Conservation (phyloP, 2,888 invertebrate genomes). For the Dichetophora obliterata region DNA sequence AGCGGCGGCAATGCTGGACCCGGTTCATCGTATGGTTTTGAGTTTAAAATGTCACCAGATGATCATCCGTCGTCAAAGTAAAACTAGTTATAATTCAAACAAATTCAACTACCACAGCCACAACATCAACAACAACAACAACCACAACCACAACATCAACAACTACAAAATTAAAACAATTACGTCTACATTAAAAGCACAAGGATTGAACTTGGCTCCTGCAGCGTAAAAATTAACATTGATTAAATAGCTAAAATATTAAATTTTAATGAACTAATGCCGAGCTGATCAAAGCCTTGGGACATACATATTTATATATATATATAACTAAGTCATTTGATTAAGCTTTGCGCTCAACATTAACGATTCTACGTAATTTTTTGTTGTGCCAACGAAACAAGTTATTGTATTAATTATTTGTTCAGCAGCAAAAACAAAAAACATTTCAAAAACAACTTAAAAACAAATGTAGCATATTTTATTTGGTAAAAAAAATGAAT, state of each 20-base stretch:
- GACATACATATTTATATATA: too few species aligned
- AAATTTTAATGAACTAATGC: background rate
- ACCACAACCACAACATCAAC: background rate
- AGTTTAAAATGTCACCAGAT: constrained; percentile 57
- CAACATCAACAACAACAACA: background rate
- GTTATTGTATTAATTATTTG: background rate
- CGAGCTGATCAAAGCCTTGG: too few species aligned
- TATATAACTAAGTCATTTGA: too few species aligned
- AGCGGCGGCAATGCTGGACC: constrained; percentile 74
- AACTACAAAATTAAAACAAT: background rate
- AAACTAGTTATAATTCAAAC: constrained; percentile 41
- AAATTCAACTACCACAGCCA: background rate
- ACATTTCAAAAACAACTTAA: background rate
- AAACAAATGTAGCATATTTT: background rate
- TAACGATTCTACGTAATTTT: too few species aligned
- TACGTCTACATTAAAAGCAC: background rate
- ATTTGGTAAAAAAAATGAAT: background rate
- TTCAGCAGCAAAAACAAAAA: background rate
- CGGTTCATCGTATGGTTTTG: constrained; percentile 69
- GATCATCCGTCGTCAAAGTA: constrained; percentile 34
- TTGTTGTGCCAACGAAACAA: too few species aligned
- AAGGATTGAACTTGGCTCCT: background rate
- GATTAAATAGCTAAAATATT: background rate
- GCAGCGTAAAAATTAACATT: constrained; percentile 26
- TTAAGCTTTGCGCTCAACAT: too few species aligned